Conservation (phyloP, 2,113 vertebrate genomes). For the Pipra filicauda region DNA sequence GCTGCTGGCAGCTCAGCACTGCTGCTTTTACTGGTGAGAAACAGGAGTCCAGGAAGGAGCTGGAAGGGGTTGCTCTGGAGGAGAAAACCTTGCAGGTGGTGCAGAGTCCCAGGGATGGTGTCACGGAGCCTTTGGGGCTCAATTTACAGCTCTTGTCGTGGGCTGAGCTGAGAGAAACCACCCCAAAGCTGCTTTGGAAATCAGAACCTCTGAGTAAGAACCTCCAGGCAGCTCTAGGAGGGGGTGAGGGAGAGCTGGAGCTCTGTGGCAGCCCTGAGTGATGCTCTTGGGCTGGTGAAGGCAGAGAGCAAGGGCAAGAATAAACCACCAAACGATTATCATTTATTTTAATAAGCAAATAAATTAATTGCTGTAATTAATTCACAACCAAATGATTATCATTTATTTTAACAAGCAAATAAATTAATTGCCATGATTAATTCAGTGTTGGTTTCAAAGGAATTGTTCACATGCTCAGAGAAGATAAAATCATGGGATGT, state of each 20-base stretch:
- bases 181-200: not conserved
- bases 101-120: accelerated
- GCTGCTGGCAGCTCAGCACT: not conserved
- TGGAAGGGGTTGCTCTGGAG: not conserved
- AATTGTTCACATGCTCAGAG: not conserved
- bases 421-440: not conserved
- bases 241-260: not conserved
- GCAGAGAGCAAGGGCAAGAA: not conserved
- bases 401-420: not conserved
- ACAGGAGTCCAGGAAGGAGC: not conserved
- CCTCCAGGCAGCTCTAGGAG: not conserved
- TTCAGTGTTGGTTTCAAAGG: not conserved
- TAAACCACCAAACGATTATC: not conserved
- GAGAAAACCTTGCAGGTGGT: not conserved
- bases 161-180: not conserved
- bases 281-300: not conserved
- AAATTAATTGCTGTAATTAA: not conserved
- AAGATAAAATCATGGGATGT: not conserved
- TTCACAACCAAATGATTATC: not conserved
- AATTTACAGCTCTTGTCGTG: not conserved
- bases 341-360: not conserved
- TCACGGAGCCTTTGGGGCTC: not conserved
- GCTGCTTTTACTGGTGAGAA: not conserved
- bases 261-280: not conserved
- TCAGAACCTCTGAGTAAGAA: not conserved